Base-by-base conservation (phyloP, 2,113 vertebrate genomes). In the Ellobius talpinus region DNA sequence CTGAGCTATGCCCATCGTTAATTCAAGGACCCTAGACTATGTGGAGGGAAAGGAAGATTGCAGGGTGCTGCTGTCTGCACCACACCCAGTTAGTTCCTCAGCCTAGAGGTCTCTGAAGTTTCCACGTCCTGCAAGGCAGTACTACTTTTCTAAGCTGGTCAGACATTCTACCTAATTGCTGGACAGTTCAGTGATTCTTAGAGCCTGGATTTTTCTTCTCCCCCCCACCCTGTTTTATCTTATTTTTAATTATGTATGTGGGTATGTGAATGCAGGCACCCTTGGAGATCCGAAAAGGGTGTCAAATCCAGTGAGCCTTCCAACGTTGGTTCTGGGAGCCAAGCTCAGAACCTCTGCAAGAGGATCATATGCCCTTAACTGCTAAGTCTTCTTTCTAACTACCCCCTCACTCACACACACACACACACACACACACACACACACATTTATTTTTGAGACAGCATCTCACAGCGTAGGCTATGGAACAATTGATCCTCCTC, bases 81-180 rank as follows among this genome's bases (percentile, higher is more conserved):
- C 79, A 73, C 9, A 0, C 78, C 36, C 47, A 11, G 36, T 14
- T 63, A 11, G 36, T 14, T 63, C 68, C 29, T 65, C 55, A 42
- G 89, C 42, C 68, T n/a, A 19, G 33, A 79, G 21, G 6, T 73
- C 24, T 11, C 45, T 70, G 77, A 12, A 33, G 36, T 86, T 87
- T 47, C 66, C 47, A 39, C 16, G 26, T 78, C 82, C 87, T 42
- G 13, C 87, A 19, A n/a, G 52, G 52, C 31, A 61, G 1, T 50
- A 26, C 21, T n/a, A 87, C 82, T 81, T 86, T 76, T 94, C 81
- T 58, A 55, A 84, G 17, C 78, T 50, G 8, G 21, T 79, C n/a
- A 84, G 36, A 47, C 45, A 63, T 47, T 14, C 19, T 29, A 31
- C 66, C 36, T 87, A 39, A 61, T 14, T 55, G 47, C 47, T 89